These are phyloP conservation scores for Acanthurus tractus DNA, from an alignment of 2,797 vertebrate species.

Conservation along the genomic window DNA sequence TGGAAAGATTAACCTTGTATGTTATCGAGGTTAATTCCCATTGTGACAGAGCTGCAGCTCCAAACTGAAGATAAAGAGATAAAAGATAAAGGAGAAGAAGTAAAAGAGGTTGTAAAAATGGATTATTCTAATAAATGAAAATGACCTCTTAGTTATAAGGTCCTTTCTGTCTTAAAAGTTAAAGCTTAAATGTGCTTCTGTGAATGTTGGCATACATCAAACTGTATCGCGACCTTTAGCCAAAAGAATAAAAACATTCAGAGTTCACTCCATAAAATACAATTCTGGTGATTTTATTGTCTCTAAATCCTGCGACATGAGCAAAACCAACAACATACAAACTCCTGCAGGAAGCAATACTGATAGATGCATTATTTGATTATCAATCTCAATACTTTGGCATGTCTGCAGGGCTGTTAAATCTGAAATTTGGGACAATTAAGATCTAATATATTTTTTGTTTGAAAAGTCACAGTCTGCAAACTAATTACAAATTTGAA, in stretches of 20 bases:
- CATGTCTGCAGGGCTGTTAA: no score
- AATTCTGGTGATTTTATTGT: background rate
- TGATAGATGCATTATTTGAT: no score
- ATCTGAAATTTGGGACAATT: no score
- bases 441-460: no score
- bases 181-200: background rate
- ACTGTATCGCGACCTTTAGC: background rate
- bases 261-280: background rate
- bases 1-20: background rate
- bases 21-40: constrained; percentile 31
- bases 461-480: no score
- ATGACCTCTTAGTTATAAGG: background rate
- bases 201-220: background rate
- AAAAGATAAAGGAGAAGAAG: background rate
- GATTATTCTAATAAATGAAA: constrained; percentile 8
- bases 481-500: no score
- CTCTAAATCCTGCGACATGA: background rate
- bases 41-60: background rate
- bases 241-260: background rate
- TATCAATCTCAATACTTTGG: no score
- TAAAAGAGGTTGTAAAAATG: background rate
- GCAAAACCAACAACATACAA: no score
- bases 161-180: background rate
- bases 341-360: no score
- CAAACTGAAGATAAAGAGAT: background rate